Conservation (phyloP, 92 coral and sea anemone species). For the Porites rus region DNA sequence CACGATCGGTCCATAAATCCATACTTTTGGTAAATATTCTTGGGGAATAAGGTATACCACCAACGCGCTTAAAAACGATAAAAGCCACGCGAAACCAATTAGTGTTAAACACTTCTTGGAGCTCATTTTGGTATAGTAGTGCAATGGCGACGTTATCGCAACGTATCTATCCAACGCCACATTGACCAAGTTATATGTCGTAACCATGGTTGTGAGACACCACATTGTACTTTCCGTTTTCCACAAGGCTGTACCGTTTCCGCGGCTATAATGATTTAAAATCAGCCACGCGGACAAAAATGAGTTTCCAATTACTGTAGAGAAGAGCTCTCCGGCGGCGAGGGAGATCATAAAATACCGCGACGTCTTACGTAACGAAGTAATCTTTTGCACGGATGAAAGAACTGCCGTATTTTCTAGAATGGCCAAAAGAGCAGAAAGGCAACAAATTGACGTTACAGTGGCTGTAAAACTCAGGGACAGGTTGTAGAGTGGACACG, state of each 20-base stretch:
- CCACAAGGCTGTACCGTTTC: neutral
- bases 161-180: conserved; percentile 36
- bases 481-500: neutral
- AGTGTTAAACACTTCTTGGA: neutral
- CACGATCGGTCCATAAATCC: neutral
- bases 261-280: neutral
- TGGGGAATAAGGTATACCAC: neutral
- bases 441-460: neutral
- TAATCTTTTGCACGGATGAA: conserved; percentile 21
- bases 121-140: conserved; percentile 14
- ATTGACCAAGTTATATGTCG: conserved; percentile 5
- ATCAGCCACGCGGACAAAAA: neutral
- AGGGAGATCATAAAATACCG: conserved; percentile 16
- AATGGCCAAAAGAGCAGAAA: conserved; percentile 21
- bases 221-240: neutral
- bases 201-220: neutral
- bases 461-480: neutral
- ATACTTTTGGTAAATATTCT: neutral
- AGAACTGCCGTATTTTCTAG: conserved; percentile 19
- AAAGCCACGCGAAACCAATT: conserved; percentile 11
- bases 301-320: neutral
- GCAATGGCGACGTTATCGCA: conserved; percentile 29
- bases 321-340: conserved; percentile 28
- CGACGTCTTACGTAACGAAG: conserved; percentile 20
- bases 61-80: neutral